Conservation (phyloP, 2,888 invertebrate species). For the Perdita meconis region DNA sequence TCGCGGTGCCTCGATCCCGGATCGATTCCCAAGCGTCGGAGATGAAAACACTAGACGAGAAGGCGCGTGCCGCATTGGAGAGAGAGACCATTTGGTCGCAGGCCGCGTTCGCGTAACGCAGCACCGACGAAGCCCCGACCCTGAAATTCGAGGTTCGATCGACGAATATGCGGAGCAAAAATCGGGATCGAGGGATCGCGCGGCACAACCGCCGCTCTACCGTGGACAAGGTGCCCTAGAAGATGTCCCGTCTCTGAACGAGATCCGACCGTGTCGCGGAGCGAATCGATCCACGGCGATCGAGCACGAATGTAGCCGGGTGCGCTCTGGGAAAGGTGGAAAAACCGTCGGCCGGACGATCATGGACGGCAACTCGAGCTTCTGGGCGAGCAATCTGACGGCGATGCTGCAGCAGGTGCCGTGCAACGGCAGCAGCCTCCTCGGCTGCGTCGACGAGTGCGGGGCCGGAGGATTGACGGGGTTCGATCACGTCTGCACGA, state of each 20-base stretch:
- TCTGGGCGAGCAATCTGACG: conserved; percentile 73
- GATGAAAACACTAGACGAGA: conserved; percentile 9
- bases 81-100: background rate
- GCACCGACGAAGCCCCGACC: background rate
- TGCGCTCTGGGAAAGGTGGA: background rate
- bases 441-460: conserved; percentile 70
- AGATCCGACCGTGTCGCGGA: background rate
- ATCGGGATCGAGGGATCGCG: conserved; percentile 7
- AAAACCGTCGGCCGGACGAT: conserved; percentile 43
- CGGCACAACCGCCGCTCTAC: conserved; percentile 9
- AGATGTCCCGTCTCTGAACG: background rate
- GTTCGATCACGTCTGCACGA: conserved; percentile 75
- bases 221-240: conserved; percentile 41
- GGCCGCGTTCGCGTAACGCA: conserved; percentile 6
- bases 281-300: background rate
- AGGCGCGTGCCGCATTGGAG: background rate
- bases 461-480: conserved; percentile 51
- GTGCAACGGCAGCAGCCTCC: conserved; percentile 73
- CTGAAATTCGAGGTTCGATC: background rate
- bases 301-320: background rate
- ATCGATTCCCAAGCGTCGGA: conserved; percentile 12
- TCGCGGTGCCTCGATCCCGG: background rate
- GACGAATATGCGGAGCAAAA: conserved; percentile 27
- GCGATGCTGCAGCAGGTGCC: conserved; percentile 73
- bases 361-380: conserved; percentile 66